Conservation (phyloP, 2,797 vertebrate species). For the Coregonus sp. region DNA sequence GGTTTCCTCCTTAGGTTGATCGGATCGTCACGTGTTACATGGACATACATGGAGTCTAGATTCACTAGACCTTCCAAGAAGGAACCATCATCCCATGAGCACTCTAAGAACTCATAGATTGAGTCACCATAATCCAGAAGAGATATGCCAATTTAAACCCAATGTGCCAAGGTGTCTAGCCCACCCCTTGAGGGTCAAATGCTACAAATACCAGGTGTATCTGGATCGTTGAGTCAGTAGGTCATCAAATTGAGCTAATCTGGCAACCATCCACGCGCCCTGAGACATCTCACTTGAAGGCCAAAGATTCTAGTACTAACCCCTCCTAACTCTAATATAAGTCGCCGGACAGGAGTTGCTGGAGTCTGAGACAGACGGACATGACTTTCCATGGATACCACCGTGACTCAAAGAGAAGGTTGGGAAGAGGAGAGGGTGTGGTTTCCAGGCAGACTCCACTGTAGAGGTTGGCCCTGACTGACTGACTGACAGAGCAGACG, state of each 20-base stretch:
- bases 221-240: constrained; percentile 72
- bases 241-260: constrained; percentile 59
- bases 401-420: constrained; percentile 6
- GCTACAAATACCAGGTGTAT: constrained; percentile 65
- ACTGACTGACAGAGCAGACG: constrained; percentile 11
- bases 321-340: constrained; percentile 16
- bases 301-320: neutral
- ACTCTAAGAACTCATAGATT: constrained; percentile 8
- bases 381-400: constrained; percentile 1
- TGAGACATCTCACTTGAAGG: constrained; percentile 37
- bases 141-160: constrained; percentile 63
- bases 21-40: constrained; percentile 13
- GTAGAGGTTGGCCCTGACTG: constrained; percentile 24
- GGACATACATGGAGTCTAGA: constrained; percentile 19
- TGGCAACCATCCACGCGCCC: constrained; percentile 60
- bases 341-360: constrained; percentile 7
- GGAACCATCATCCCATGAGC: neutral
- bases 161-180: constrained; percentile 68
- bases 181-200: constrained; percentile 70
- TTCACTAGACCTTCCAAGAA: neutral
- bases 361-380: neutral
- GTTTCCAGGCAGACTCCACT: constrained; percentile 12
- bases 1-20: neutral
- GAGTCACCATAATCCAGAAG: constrained; percentile 34
- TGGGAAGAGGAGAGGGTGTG: constrained; percentile 39